Conservation (phyloP, 2,888 invertebrate species). For the Dasypolia templi region DNA sequence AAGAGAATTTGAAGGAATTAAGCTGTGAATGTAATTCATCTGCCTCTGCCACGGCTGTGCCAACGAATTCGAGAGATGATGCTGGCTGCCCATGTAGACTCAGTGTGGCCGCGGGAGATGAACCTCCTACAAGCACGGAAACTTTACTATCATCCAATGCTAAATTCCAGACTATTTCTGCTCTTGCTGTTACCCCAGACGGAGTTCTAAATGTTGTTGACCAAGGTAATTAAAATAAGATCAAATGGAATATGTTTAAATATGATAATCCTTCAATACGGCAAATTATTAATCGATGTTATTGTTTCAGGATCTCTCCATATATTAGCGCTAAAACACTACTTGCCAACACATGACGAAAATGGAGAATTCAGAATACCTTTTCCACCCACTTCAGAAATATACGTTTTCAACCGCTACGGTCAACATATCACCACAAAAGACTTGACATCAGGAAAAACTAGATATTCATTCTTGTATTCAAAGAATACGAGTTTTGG, state of each 20-base stretch:
- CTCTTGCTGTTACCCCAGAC: constrained; percentile 98
- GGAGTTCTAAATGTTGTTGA: constrained; percentile 99
- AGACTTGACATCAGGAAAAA: constrained; percentile 98
- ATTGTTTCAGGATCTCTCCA: constrained; percentile 92
- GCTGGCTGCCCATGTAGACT: constrained; percentile 88
- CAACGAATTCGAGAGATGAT: constrained; percentile 81
- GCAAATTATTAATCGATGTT: not conserved
- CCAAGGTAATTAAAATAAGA: constrained; percentile 91
- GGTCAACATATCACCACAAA: constrained; percentile 99
- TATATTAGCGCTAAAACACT: constrained; percentile 96
- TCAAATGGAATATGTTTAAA: not conserved
- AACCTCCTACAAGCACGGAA: constrained; percentile 94
- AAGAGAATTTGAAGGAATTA: constrained; percentile 90
- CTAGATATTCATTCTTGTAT: constrained; percentile 98
- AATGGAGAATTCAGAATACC: constrained; percentile 98
- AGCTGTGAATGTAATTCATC: constrained; percentile 91
- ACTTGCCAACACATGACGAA: constrained; percentile 96
- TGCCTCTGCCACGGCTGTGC: constrained; percentile 89
- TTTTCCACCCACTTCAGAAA: constrained; percentile 97
- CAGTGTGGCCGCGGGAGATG: constrained; percentile 90
- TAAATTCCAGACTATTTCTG: constrained; percentile 96
- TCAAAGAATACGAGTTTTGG: constrained; percentile 99
- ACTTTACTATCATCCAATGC: constrained; percentile 97
- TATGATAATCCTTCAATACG: not conserved
- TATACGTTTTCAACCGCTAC: constrained; percentile 97